Evolutionary conservation across 2,888 invertebrate genomes (phyloP).

Genomic region (Mesochorus sp.): DNA sequence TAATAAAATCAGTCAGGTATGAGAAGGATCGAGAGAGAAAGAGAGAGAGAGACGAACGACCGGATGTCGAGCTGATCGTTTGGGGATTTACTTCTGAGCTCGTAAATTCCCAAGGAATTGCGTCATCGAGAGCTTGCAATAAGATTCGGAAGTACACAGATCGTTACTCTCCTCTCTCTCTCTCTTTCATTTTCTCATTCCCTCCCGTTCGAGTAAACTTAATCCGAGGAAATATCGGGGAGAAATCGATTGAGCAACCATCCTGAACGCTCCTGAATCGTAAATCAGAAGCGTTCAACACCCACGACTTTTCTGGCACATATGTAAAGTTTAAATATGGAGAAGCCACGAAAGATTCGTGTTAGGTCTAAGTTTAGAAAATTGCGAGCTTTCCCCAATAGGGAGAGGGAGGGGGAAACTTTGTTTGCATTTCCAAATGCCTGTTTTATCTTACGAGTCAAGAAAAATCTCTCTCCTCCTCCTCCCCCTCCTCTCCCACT

Average conservation of each 20-base stretch:
- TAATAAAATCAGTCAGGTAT: background rate
- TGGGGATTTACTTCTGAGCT: constrained; percentile 7
- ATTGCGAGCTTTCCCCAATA: background rate
- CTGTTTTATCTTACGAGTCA: background rate
- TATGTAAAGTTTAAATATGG: constrained; percentile 9
- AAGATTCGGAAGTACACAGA: constrained; percentile 11
- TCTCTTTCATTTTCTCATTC: background rate
- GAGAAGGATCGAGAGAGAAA: background rate
- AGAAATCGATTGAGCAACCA: constrained; percentile 50
- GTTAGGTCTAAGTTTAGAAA: constrained; percentile 54
- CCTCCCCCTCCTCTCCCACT: background rate
- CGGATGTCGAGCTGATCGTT: constrained; percentile 50
- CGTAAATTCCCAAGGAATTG: constrained; percentile 48
- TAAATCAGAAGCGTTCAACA: constrained; percentile 50
- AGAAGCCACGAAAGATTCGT: constrained; percentile 57
- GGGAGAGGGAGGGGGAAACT: background rate
- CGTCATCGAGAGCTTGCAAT: constrained; percentile 44
- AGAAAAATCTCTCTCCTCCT: background rate
- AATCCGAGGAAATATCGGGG: constrained; percentile 35
- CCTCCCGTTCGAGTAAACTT: background rate
- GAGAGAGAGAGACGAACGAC: constrained; percentile 28
- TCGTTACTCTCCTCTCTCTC: background rate
- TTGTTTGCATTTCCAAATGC: background rate
- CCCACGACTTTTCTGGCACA: constrained; percentile 45
- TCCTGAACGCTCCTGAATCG: constrained; percentile 15